Evolutionary conservation across 2,888 invertebrate species (phyloP), one percentile per base, ranked within the genome.

Genomic region (Callimorpha dominula): DNA sequence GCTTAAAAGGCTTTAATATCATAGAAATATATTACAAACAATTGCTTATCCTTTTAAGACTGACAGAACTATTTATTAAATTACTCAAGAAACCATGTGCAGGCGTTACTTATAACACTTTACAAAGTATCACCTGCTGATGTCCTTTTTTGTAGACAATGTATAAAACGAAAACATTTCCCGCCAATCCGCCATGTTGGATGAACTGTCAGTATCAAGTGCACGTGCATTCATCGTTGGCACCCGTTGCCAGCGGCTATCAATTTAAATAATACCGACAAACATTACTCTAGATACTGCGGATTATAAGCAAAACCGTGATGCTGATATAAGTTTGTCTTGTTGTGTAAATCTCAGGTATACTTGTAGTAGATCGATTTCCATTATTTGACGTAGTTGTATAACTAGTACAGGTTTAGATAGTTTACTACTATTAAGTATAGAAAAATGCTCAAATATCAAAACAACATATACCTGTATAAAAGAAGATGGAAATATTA

Each of bases 201-300:
- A 80, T 73, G 72, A 77, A 78, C 81, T 81, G 86, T 84, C 87
- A 86, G 77, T 80, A 78, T 83, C 80, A 83, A 82, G 81, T 83
- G 81, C 77, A 81, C 78, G 80, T 80, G 84, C 83, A 82, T 76
- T 81, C 78, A 81, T 77, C 78, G 74, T 74, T 40, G 73, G 87
- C 83, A 80, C 80, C 83, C 85, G 83, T 78, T 70, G 88, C 90
- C 89, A 72, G 80, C 76, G 88, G 90, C 86, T 70, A 81, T 73
- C 78, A 85, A 90, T 90, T 89, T 90, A 86, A 89, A 89, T 91
- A 90, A 88, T 88, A 87, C 84, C 83, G 84, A 89, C 90, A 87
- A 86, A 83, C 83, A 81, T 87, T 89, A 70, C 87, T 85, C 84
- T 85, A 85, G 82, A 82, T 85, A 78, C 78, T 71, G 74, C 79